Evolutionary conservation across 1,140 invertebrate species (phyloP).

Genomic region (Lasioglossum albipes): DNA sequence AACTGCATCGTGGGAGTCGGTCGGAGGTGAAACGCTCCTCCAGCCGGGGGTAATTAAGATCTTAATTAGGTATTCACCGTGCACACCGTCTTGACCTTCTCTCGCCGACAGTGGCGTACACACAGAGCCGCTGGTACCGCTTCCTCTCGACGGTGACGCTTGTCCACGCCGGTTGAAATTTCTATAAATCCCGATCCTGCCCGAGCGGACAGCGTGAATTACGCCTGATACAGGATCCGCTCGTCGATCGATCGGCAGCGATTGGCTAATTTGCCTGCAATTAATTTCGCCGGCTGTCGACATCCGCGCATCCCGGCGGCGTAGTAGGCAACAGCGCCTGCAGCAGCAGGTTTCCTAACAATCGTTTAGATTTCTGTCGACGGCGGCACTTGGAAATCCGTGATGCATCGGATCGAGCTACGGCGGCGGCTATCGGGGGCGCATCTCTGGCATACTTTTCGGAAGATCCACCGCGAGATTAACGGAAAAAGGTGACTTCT

Average conservation of each 20-base stretch:
- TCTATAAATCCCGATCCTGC: conserved; percentile 46
- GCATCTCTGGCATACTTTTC: conserved; percentile 41
- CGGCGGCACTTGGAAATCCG: neutral
- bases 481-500: neutral
- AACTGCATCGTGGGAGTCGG: conserved; percentile 75
- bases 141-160: conserved; percentile 32
- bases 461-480: conserved; percentile 10
- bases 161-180: conserved; percentile 46
- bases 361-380: conserved; percentile 10
- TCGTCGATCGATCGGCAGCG: conserved; percentile 2
- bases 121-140: neutral
- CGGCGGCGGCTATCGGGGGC: neutral
- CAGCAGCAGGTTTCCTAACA: neutral
- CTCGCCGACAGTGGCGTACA: neutral
- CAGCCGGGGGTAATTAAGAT: conserved; percentile 73
- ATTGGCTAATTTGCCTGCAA: conserved; percentile 26
- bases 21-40: conserved; percentile 69
- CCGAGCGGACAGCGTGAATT: conserved; percentile 32
- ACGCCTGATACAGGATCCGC: neutral
- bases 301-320: neutral
- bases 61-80: conserved; percentile 77
- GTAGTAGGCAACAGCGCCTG: too few relatives aligned
- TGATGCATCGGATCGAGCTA: conserved; percentile 27
- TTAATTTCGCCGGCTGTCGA: conserved; percentile 18
- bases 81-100: conserved; percentile 49